Percentiles rank a stretch among this genome's conserved stretches.
Evolutionary conservation across 2,113 vertebrate genomes (phyloP).

Genomic region (Gopherus evgoodei): DNA sequence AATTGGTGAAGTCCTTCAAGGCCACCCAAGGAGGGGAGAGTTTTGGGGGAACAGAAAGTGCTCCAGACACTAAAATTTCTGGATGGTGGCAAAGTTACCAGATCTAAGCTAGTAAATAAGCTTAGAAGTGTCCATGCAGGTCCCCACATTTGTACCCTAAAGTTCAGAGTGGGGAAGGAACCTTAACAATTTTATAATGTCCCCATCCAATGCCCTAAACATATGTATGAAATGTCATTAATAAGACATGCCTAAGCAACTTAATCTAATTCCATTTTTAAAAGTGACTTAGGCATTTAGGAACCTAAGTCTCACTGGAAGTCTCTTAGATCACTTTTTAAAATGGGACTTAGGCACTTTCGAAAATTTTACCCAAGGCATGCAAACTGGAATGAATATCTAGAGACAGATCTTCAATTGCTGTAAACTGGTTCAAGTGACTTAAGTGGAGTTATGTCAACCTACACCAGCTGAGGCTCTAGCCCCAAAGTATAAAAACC

Average conservation of each 20-base stretch:
- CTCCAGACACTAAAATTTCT: too few species aligned
- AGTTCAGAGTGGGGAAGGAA: too few species aligned
- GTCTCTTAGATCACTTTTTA: background rate
- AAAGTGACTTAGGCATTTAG: background rate
- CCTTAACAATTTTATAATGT: background rate
- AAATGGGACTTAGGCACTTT: background rate
- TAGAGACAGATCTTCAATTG: background rate
- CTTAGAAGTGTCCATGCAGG: too few species aligned
- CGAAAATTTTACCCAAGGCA: background rate
- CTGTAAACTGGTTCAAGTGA: background rate
- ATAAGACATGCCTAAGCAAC: background rate
- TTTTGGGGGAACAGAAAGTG: too few species aligned
- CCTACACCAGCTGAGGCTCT: background rate
- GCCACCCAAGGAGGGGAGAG: too few species aligned
- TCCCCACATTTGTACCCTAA: too few species aligned
- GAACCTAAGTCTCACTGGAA: background rate
- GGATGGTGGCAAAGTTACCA: too few species aligned
- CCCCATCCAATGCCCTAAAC: background rate
- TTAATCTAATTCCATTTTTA: background rate
- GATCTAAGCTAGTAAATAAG: too few species aligned
- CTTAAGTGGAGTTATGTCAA: conserved; percentile 12
- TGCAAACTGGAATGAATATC: background rate
- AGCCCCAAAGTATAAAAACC: background rate
- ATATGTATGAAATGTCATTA: conserved; percentile 3
- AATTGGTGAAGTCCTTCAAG: too few species aligned